Conservation (phyloP, 1,140 invertebrate species). For the Panagrolaimus sp. region DNA sequence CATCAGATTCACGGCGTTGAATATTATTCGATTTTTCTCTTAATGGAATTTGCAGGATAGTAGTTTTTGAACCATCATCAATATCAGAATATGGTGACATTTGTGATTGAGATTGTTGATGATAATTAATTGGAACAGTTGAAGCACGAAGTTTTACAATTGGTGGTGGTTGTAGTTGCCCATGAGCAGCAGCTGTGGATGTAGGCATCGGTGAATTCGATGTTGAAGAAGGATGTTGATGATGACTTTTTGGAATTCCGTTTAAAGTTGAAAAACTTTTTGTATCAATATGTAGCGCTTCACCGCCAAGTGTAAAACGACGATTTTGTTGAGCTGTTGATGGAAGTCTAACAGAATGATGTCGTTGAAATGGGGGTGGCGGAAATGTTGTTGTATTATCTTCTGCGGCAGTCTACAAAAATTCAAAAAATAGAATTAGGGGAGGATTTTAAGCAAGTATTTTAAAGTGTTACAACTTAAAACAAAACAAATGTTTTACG, state of each 20-base stretch:
- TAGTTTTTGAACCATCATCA: too few species aligned
- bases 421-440: too few species aligned
- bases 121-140: not conserved
- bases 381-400: not conserved
- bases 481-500: too few species aligned
- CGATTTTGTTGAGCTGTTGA: not conserved
- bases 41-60: too few species aligned
- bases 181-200: not conserved
- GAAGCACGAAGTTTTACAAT: conserved; percentile 5
- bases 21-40: too few species aligned
- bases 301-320: not conserved
- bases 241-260: too few species aligned
- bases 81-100: too few species aligned
- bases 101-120: too few species aligned
- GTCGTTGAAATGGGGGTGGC: conserved; percentile 1
- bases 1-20: too few species aligned
- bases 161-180: not conserved
- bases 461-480: too few species aligned
- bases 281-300: not conserved
- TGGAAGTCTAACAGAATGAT: not conserved
- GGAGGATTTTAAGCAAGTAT: too few species aligned
- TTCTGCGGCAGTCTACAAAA: conserved; percentile 6
- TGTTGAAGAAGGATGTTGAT: not conserved
- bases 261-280: too few species aligned
- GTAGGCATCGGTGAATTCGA: not conserved